phyloP scores from a whole-genome alignment of 2,888 invertebrate genomes.

The Lycia hirtaria region DNA sequence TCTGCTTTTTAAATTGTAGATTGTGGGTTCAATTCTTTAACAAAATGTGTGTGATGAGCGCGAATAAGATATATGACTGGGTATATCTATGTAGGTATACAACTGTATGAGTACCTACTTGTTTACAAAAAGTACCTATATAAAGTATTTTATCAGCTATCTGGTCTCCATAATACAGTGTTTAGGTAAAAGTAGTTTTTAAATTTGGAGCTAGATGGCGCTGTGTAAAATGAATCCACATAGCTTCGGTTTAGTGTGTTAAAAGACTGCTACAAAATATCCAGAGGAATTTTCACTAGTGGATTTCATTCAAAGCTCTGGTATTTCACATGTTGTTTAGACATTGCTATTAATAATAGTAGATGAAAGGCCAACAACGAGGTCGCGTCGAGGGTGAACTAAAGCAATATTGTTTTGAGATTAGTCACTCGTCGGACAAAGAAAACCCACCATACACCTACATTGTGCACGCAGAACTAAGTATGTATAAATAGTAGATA shows the following conservation, averaged over 20 bases:
- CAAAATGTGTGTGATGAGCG: too few species aligned
- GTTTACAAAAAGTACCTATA: too few species aligned
- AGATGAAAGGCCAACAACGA: slow-evolving; percentile 55
- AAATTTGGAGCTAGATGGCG: background rate
- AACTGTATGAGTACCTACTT: too few species aligned
- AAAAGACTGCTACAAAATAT: background rate
- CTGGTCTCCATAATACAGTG: too few species aligned
- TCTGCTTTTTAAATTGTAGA: too few species aligned
- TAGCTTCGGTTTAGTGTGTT: background rate
- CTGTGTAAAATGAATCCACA: background rate
- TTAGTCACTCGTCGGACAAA: slow-evolving; percentile 29
- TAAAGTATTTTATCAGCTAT: too few species aligned
- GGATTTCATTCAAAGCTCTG: slow-evolving; percentile 20
- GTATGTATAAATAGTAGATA: background rate
- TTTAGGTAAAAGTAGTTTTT: too few species aligned
- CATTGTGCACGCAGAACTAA: background rate
- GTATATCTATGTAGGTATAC: too few species aligned
- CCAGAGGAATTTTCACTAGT: slow-evolving; percentile 3
- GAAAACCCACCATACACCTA: slow-evolving; percentile 8
- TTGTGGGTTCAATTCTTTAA: too few species aligned
- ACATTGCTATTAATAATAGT: slow-evolving; percentile 48
- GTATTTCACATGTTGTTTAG: slow-evolving; percentile 31
- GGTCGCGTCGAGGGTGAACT: slow-evolving; percentile 49
- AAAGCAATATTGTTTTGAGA: slow-evolving; percentile 47
- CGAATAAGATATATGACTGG: too few species aligned